Percentiles rank a stretch among this genome's conserved stretches.
Evolutionary conservation across 2,113 vertebrate species (phyloP).

Genomic region (Dicrurus megarhynchus): DNA sequence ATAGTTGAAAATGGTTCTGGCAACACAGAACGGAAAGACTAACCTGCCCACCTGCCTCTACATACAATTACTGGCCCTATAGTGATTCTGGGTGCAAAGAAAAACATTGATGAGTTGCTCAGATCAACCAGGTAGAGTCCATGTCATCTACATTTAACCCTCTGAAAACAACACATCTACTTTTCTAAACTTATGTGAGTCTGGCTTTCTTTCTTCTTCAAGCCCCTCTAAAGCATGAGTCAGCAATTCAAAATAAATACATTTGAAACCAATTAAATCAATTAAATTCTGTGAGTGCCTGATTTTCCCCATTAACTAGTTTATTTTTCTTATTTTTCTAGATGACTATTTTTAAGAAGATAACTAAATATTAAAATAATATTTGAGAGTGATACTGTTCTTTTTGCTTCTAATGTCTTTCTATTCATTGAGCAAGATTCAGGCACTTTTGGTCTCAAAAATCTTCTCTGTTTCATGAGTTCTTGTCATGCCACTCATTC

Average conservation of each 20-base stretch:
- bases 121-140: background rate
- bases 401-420: background rate
- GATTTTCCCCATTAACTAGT: background rate
- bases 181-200: background rate
- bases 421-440: background rate
- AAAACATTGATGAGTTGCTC: background rate
- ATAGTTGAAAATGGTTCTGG: background rate
- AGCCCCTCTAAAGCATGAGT: background rate
- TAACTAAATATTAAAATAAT: background rate
- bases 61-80: background rate
- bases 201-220: background rate
- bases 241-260: background rate
- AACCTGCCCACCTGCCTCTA: background rate
- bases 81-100: background rate
- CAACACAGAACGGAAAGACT: background rate
- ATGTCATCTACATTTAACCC: background rate
- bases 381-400: background rate
- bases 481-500: background rate
- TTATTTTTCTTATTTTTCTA: background rate
- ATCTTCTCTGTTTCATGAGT: background rate
- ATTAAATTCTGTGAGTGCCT: background rate
- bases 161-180: background rate
- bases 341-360: background rate
- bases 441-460: background rate
- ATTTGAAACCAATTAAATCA: background rate